Conservation (phyloP, 2,797 vertebrate genomes). For the Danio albolineatus region DNA sequence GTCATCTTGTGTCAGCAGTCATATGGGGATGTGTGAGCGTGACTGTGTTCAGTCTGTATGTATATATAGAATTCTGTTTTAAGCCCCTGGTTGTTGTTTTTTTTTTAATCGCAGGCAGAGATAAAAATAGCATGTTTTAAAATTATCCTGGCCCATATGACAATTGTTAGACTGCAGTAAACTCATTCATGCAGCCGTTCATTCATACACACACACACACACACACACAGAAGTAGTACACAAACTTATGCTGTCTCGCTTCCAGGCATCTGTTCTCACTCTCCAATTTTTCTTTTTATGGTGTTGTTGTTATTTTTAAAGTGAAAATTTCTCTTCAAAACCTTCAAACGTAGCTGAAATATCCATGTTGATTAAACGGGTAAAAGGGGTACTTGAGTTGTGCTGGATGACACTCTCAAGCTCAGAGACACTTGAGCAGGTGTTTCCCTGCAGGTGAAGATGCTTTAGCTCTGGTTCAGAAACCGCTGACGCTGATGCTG, state of each 20-base stretch:
- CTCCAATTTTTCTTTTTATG: conserved; percentile 36
- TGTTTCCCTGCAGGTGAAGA: conserved; percentile 30
- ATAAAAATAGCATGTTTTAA: conserved; percentile 77
- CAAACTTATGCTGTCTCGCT: conserved; percentile 37
- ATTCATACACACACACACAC: conserved; percentile 61
- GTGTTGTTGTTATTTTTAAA: conserved; percentile 10
- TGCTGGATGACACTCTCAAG: conserved; percentile 3
- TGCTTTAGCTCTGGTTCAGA: conserved; percentile 23
- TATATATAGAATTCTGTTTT: conserved; percentile 79
- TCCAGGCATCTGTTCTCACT: conserved; percentile 44
- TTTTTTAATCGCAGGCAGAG: conserved; percentile 65
- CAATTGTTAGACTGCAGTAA: conserved; percentile 65
- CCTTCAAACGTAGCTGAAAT: background rate
- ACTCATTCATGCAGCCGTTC: conserved; percentile 73
- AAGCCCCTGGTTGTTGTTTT: conserved; percentile 63
- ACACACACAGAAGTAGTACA: too few relatives aligned
- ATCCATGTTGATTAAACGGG: background rate
- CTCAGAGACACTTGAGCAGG: conserved; percentile 16
- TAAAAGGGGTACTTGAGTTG: conserved; percentile 10
- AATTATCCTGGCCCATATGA: conserved; percentile 71
- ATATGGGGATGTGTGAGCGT: conserved; percentile 59
- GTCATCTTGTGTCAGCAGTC: conserved; percentile 50
- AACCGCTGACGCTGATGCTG: too few relatives aligned
- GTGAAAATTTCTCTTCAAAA: background rate
- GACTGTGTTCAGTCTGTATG: conserved; percentile 53